Evolutionary conservation across 2,888 invertebrate species (phyloP).

Genomic region (Nymphalis urticae): DNA sequence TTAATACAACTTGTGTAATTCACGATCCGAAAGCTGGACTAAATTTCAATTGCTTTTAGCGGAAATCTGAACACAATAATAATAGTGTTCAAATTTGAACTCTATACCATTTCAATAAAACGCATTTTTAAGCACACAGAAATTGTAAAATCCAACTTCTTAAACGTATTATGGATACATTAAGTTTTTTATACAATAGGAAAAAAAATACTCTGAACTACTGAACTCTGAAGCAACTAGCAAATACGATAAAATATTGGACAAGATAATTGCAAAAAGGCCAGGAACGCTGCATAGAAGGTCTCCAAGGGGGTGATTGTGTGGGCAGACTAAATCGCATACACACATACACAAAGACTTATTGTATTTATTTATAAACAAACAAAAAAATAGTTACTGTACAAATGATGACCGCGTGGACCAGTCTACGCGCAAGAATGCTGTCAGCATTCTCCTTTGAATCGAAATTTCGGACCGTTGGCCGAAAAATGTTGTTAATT

Average conservation of each 20-base stretch:
- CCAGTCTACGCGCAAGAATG: too few species aligned
- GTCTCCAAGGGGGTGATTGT: neutral
- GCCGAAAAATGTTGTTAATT: too few species aligned
- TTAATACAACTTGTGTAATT: conserved; percentile 36
- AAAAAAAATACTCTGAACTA: too few species aligned
- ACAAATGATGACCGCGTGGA: too few species aligned
- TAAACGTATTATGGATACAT: neutral
- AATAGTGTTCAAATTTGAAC: conserved; percentile 2
- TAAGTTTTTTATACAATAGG: neutral
- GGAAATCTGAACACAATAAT: conserved; percentile 10
- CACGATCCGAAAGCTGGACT: conserved; percentile 31
- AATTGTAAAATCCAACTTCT: neutral
- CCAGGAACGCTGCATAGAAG: neutral
- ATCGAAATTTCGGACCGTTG: too few species aligned
- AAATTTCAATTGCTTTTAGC: conserved; percentile 31
- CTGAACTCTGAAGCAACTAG: neutral
- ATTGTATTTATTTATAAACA: too few species aligned
- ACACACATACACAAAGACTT: too few species aligned
- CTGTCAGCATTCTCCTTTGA: too few species aligned
- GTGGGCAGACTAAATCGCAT: too few species aligned
- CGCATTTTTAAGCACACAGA: neutral
- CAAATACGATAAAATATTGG: neutral
- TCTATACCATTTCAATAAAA: neutral
- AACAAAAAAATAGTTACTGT: too few species aligned
- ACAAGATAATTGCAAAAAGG: neutral